These are phyloP conservation scores for Hemicordylus capensis DNA, from an alignment of 2,113 vertebrate genomes.

Conservation along the genomic window DNA sequence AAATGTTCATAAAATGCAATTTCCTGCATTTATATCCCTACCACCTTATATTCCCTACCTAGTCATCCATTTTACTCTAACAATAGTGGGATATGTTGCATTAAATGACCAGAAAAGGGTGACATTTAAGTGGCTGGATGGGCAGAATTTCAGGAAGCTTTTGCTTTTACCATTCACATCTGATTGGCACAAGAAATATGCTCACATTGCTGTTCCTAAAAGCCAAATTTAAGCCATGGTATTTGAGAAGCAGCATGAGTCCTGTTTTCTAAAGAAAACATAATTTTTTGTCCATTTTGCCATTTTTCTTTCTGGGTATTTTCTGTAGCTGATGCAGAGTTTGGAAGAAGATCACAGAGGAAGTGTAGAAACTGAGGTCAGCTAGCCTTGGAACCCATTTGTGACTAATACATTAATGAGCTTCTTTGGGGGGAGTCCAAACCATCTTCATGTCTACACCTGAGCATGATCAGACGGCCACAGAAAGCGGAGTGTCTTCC, in stretches of 20 bases:
- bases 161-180: background rate
- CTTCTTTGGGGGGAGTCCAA: constrained; percentile 64
- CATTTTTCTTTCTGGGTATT: constrained; percentile 59
- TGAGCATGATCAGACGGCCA: constrained; percentile 33
- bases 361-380: constrained; percentile 64
- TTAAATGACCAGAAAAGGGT: background rate
- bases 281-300: constrained; percentile 49
- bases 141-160: background rate
- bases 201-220: constrained; percentile 44
- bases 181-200: background rate
- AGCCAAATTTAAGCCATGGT: constrained; percentile 6
- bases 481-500: constrained; percentile 11
- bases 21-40: no score
- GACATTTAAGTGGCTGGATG: background rate
- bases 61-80: background rate
- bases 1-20: no score
- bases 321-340: constrained; percentile 60
- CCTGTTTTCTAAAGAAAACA: constrained; percentile 47
- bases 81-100: background rate
- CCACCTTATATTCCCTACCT: no score
- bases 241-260: constrained; percentile 27
- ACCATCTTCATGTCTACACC: constrained; percentile 55
- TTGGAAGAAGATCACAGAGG: constrained; percentile 71
- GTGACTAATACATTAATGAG: constrained; percentile 68
- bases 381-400: constrained; percentile 61